Base-by-base conservation (phyloP, 1,140 invertebrate species). In the Calycopis cecrops region DNA sequence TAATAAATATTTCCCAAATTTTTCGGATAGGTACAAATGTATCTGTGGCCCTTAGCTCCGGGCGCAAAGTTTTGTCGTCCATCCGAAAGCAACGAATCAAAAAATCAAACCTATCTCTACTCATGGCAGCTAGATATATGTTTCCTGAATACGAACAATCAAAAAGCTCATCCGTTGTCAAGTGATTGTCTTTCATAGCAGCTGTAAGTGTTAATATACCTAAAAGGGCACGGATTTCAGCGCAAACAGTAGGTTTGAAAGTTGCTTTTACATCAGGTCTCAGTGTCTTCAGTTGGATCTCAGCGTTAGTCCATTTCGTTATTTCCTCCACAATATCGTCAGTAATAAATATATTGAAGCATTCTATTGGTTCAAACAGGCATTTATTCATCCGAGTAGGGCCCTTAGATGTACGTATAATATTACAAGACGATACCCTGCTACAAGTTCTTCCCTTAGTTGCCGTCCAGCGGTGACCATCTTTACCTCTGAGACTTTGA, bases 151-250 rank as follows among this genome's bases (percentile, higher is more conserved):
- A 48, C 33, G 11, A 51, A 47, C 28, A 60, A 48, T 55, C 37
- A 28, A 54, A 54, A 12, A 54, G 47, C 47, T 59, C 57, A 50
- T 59, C 57, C 12, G 48, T 18, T 14, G 57, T 59, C 47, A 59
- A 54, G 35, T 62, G 55, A 49, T 62, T 62, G 47, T 62, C 60
- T 40, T 57, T 62, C 60, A 62, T 54, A 42, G 52, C 60, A 42
- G 55, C 60, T 11, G 44, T 57, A 10, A 62, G 44, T 18, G 47
- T 55, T 18, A 62, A 44, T 42, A 62, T 49, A 12, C 51, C 60
- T 16, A 57, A 17, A 16, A 56, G 40, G 11, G 54, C 42, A 12
- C 42, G 12, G n/a, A 56, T 53, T 38, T 57, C 54, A n/a, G 17
- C 37, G 4, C 7, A 8, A 14, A 8, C 8, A 2, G 38, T 40